These are phyloP conservation scores for Drosophila bocki DNA, from an alignment of 1,140 invertebrate species.

Conservation along the genomic window DNA sequence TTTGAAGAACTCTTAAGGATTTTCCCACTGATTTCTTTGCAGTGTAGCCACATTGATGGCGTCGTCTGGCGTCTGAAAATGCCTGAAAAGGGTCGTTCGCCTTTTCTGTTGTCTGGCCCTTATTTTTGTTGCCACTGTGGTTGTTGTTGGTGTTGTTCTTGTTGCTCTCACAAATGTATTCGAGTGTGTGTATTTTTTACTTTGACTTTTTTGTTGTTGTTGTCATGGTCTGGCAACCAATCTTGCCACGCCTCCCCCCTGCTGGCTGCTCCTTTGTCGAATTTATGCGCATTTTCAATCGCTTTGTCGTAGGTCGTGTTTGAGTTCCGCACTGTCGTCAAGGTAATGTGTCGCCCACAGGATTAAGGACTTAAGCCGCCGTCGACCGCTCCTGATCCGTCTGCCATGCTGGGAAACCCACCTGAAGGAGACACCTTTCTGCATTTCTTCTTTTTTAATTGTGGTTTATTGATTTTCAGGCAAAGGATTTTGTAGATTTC, in stretches of 20 bases:
- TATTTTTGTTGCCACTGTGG: constrained; percentile 64
- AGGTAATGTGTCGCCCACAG: constrained; percentile 78
- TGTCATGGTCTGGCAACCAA: constrained; percentile 55
- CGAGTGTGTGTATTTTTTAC: constrained; percentile 32
- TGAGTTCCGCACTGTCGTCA: constrained; percentile 64
- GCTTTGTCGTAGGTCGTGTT: constrained; percentile 83
- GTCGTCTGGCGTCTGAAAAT: constrained; percentile 73
- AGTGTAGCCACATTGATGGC: constrained; percentile 51
- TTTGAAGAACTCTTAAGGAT: not conserved
- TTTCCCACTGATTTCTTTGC: not conserved
- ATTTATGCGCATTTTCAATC: constrained; percentile 83
- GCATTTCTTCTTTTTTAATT: constrained; percentile 28
- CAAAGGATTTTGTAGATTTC: constrained; percentile 1
- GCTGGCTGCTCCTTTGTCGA: constrained; percentile 55
- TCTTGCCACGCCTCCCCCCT: constrained; percentile 26
- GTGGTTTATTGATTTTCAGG: constrained; percentile 31
- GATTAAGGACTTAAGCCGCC: constrained; percentile 58
- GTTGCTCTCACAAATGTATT: constrained; percentile 8
- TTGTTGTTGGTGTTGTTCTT: constrained; percentile 60
- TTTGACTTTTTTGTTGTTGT: constrained; percentile 50
- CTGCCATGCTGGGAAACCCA: constrained; percentile 9
- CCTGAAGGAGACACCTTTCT: not conserved
- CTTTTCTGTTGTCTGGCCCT: constrained; percentile 82
- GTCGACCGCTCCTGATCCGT: constrained; percentile 27
- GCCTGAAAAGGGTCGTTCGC: constrained; percentile 83